phyloP scores from a whole-genome alignment of 2,113 vertebrate species.

The Hemicordylus capensis region DNA sequence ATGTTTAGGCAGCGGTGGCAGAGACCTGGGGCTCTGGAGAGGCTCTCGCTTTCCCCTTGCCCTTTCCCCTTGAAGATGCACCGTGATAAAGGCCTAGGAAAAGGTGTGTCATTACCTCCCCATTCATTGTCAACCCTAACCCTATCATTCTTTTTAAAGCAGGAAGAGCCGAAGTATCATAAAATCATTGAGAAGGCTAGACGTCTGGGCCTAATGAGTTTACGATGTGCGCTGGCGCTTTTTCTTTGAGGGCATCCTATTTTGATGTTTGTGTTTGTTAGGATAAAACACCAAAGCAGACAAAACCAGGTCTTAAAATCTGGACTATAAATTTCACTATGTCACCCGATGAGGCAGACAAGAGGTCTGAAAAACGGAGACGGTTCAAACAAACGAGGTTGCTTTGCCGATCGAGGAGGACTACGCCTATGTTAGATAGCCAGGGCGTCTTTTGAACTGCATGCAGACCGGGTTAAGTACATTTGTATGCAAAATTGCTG shows the following conservation, averaged over 20 bases:
- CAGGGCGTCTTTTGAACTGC: not conserved
- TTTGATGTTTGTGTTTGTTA: slow-evolving; percentile 90
- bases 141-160: slow-evolving; percentile 93
- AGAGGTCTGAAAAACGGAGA: slow-evolving; percentile 42
- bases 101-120: slow-evolving; percentile 84
- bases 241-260: slow-evolving; percentile 90
- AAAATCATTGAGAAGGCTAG: slow-evolving; percentile 96
- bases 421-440: slow-evolving; percentile 30
- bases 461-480: not conserved
- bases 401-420: slow-evolving; percentile 5
- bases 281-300: slow-evolving; percentile 85
- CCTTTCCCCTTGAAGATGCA: slow-evolving; percentile 44
- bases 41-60: not conserved
- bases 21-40: slow-evolving; percentile 35
- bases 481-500: not conserved
- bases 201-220: slow-evolving; percentile 99
- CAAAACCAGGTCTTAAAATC: slow-evolving; percentile 80
- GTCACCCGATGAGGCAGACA: slow-evolving; percentile 58
- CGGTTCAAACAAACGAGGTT: slow-evolving; percentile 18
- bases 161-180: slow-evolving; percentile 94
- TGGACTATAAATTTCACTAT: slow-evolving; percentile 79
- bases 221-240: slow-evolving; percentile 88
- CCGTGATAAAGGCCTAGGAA: slow-evolving; percentile 65
- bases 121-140: slow-evolving; percentile 86
- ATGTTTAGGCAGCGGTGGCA: slow-evolving; percentile 36